phyloP scores from a whole-genome alignment of 2,113 vertebrate genomes.

The Sitta europaea region DNA sequence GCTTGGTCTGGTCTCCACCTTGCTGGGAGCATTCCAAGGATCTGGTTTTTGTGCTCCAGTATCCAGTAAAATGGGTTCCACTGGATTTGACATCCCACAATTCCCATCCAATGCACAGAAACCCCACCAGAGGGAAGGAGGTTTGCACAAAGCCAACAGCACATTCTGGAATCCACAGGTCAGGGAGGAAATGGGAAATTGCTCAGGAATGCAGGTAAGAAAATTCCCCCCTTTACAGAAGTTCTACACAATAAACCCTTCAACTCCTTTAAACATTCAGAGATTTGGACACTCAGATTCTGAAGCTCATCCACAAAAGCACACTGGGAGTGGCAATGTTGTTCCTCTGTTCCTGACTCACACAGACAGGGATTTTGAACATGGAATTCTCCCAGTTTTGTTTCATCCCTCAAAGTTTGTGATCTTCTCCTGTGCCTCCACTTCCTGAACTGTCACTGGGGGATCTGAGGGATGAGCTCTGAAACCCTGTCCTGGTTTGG shows the following conservation, averaged over 20 bases:
- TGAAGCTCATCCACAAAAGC: background rate
- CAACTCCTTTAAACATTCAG: background rate
- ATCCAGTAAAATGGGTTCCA: background rate
- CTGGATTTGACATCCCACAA: background rate
- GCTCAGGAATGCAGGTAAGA: background rate
- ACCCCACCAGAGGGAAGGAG: background rate
- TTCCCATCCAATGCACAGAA: accelerated
- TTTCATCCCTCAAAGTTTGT: background rate
- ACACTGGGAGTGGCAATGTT: background rate
- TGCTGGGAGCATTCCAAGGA: background rate
- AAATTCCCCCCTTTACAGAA: background rate
- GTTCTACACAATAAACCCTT: background rate
- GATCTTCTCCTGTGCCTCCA: background rate
- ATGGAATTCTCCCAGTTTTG: background rate
- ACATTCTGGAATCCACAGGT: accelerated
- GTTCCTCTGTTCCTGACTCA: background rate
- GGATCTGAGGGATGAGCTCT: background rate
- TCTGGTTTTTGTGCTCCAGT: background rate
- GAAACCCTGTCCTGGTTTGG: background rate
- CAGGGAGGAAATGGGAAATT: accelerated
- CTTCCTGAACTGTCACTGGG: accelerated
- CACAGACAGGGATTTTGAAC: accelerated
- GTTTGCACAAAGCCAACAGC: background rate
- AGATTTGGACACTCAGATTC: background rate
- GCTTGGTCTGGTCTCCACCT: background rate